Base-by-base conservation (phyloP, 2,797 vertebrate genomes). In the Chrysolophus pictus region DNA sequence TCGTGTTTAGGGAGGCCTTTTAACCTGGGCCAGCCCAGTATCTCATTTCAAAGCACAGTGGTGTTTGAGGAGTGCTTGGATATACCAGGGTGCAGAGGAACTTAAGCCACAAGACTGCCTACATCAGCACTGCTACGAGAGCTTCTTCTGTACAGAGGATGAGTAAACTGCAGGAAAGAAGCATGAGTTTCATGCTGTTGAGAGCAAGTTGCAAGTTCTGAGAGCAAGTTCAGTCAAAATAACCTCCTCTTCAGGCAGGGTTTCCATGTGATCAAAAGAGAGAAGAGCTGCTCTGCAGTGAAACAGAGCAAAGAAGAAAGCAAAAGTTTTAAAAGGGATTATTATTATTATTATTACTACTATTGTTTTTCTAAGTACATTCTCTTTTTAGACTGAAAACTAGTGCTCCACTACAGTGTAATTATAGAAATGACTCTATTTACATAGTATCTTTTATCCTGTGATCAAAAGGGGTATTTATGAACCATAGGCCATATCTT, bases 401-500 rank as follows among this genome's bases (percentile, higher is more conserved):
- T 82, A 71, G 3, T 68, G 65, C 58, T 90, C 49, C 41, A 35
- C 35, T 80, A 49, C 69, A 88, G 24, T 77, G 72, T 51, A 80
- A 93, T 94, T 94, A 79, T 3, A 84, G 64, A 90, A 95, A 75
- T 65, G 79, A 51, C 63, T 86, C 67, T 82, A 35, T 94, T 93
- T 90, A 91, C 70, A 24, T 31, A 44, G 21, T 74, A 91, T 60
- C 75, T 94, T 94, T 91, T 80, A 95, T 77, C 93, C 84, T 33
- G 41, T 74, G 86, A 94, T 88, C 81, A 84, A 91, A 91, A 91
- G n/a, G 33, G 72, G 14, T 88, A 77, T 91, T 91, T 91, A 69
- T 26, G 78, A 91, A 85, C 51, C 24, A 75, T 1, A n/a, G 62
- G 78, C 42, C 62, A 85, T 77, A 39, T 63, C 63, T 91, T 92